phyloP scores from a whole-genome alignment of 1,140 invertebrate species.

The Asbolus verrucosus region DNA sequence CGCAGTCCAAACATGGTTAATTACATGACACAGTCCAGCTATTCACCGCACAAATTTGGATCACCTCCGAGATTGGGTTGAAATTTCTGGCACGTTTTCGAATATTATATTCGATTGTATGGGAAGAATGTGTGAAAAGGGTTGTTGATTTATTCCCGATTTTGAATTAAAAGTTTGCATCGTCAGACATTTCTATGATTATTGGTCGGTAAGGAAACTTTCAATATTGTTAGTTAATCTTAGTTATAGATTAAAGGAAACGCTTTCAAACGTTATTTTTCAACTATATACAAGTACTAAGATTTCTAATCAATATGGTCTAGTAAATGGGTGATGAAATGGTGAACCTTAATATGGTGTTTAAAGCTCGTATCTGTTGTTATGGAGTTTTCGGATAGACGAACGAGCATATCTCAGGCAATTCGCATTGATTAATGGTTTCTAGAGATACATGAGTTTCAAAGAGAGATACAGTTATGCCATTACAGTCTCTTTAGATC shows the following conservation, averaged over 20 bases:
- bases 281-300: no score
- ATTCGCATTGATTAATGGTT: constrained; percentile 41
- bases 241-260: no score
- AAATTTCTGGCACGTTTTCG: constrained; percentile 1
- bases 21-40: no score
- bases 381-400: constrained; percentile 28
- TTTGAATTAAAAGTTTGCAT: background rate
- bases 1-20: no score
- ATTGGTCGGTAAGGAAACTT: no score
- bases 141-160: background rate
- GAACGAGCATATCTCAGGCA: constrained; percentile 26
- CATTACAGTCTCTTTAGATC: constrained; percentile 4
- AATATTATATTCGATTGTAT: constrained; percentile 3
- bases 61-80: no score
- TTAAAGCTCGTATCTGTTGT: constrained; percentile 40
- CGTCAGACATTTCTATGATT: no score
- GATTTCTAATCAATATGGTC: constrained; percentile 16
- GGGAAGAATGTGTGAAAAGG: constrained; percentile 5
- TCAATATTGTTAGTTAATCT: no score
- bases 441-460: constrained; percentile 28
- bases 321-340: constrained; percentile 19
- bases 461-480: constrained; percentile 3
- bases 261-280: background rate
- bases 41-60: no score
- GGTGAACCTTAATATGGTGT: constrained; percentile 29